Evolutionary conservation across 2,113 vertebrate species (phyloP), one percentile per base, ranked within the genome.

Genomic region (Ciconia stormi): DNA sequence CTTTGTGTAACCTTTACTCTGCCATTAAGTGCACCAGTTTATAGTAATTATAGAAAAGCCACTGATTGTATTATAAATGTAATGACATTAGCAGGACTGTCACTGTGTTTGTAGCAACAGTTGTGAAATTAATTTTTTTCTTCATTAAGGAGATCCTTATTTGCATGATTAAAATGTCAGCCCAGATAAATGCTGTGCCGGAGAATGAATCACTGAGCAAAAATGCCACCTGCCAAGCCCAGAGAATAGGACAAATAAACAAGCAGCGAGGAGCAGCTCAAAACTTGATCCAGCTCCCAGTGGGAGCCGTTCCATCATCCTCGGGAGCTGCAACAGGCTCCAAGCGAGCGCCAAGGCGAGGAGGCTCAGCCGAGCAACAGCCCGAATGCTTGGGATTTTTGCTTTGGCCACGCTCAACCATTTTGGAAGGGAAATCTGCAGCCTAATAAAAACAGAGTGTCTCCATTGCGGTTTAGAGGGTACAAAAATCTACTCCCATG

Each of bases 151-250:
- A 96, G 88, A 94, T 71, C 92, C 97, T 97, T 72, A 97, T 98
- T 97, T 98, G 96, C 97, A 97, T 97, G 95, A 98, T 98, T 97
- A 97, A 97, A 96, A 96, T 97, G 96, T 98, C 97, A 97, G 63
- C 81, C 94, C 93, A 83, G 50, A 97, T 94, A 96, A 97, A 97
- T 95, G 78, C 86, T 89, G 80, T 44, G 42, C 93, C 0, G 10
- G 73, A 32, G 91, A 95, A 95, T 94, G 92, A 97, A 94, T 91
- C 95, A 69, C 86, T 59, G 93, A 96, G 90, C 67, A 91, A 90
- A 98, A 98, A 96, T 96, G 97, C 96, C 97, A 95, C 97, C 98
- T 97, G 93, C 95, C 93, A 96, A 97, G 96, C 87, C 86, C 10
- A 6, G 72, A 94, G 96, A 96, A 94, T 59, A 94, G 94, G 91